Percentiles rank a stretch among this genome's conserved stretches.
phyloP scores from a whole-genome alignment of 2,797 vertebrate species.

The Lutjanus argentimaculatus region DNA sequence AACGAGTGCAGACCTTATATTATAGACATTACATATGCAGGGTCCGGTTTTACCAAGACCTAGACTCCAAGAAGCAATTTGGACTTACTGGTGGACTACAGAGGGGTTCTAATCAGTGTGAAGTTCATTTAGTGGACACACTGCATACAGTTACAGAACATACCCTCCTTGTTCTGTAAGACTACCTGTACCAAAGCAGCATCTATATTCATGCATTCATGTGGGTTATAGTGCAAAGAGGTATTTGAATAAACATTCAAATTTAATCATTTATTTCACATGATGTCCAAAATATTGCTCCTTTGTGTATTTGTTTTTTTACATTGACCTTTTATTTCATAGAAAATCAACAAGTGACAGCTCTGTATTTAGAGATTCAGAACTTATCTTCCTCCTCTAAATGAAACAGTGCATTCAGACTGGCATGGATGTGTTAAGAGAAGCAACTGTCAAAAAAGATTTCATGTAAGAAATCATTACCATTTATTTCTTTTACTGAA shows the following conservation, averaged over 20 bases:
- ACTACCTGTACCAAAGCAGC: not conserved
- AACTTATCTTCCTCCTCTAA: not conserved
- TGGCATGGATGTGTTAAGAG: not conserved
- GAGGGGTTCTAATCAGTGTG: conserved; percentile 10
- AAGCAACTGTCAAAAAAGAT: not conserved
- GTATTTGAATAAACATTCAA: not conserved
- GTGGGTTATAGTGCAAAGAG: not conserved
- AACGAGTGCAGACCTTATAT: conserved; percentile 29
- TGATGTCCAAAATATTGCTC: not conserved
- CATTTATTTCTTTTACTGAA: not conserved
- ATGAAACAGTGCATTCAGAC: not conserved
- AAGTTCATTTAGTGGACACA: conserved; percentile 17
- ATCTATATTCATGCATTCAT: not conserved
- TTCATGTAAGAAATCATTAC: not conserved
- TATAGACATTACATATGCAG: conserved; percentile 30
- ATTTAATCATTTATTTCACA: not conserved
- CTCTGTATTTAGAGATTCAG: not conserved
- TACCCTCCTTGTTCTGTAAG: not conserved
- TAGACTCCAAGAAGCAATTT: conserved; percentile 21
- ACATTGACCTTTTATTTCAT: not conserved
- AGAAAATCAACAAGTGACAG: not conserved
- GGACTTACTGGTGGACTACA: conserved; percentile 8
- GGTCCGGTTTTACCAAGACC: conserved; percentile 29
- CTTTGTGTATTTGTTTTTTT: not conserved
- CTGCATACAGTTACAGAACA: not conserved